phyloP scores from a whole-genome alignment of 2,797 vertebrate genomes.

The Molothrus aeneus region DNA sequence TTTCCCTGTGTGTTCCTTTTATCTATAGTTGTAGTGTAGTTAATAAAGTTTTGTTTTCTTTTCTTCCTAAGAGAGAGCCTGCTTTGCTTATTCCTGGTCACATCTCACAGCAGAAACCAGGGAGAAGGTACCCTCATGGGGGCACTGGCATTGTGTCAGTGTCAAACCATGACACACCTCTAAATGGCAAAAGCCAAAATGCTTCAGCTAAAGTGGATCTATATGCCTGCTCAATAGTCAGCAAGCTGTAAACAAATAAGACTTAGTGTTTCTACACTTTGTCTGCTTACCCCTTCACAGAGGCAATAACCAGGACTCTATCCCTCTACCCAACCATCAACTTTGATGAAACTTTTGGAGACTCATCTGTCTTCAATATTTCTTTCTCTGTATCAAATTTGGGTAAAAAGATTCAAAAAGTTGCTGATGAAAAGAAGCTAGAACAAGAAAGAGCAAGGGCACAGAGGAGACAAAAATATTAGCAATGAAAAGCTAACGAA shows the following conservation, averaged over 20 bases:
- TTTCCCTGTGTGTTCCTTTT: too few species aligned
- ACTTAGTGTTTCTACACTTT: not conserved
- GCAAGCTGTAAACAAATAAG: not conserved
- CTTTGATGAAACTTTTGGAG: not conserved
- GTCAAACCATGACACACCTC: not conserved
- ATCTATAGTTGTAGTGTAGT: too few species aligned
- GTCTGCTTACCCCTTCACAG: not conserved
- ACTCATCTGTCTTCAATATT: not conserved
- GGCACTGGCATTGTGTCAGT: too few species aligned
- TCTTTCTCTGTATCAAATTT: not conserved
- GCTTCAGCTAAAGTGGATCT: not conserved
- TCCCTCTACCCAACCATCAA: not conserved
- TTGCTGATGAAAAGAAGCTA: not conserved
- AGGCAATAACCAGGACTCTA: not conserved
- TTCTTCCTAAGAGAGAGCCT: too few species aligned
- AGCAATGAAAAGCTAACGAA: not conserved
- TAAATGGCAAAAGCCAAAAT: not conserved
- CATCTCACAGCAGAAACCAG: too few species aligned
- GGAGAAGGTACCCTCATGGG: too few species aligned
- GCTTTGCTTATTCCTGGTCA: too few species aligned
- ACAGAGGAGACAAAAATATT: not conserved
- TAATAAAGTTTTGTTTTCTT: too few species aligned
- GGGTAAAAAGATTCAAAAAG: not conserved
- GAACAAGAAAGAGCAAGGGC: not conserved
- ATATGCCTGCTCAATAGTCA: not conserved